A percentile compares a stretch with the other conserved stretches of the same genome.
phyloP scores from a whole-genome alignment of 2,888 invertebrate genomes.

The Caenorhabditis sp. region DNA sequence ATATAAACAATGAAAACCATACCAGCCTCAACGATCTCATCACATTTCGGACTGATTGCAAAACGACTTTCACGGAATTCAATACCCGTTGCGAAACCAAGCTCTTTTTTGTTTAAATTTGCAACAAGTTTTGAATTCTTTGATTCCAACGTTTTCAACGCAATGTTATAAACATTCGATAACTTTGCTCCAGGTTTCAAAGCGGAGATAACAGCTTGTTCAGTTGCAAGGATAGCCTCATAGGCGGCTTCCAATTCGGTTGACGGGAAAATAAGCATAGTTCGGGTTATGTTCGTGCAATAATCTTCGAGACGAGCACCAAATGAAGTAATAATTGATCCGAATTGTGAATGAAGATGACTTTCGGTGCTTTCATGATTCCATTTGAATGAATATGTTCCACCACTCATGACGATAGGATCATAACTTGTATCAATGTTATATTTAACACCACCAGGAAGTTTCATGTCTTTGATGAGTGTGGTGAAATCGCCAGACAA shows the following conservation, averaged over 20 bases:
- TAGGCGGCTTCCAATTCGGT: slow-evolving; percentile 79
- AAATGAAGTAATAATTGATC: slow-evolving; percentile 40
- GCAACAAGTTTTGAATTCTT: slow-evolving; percentile 86
- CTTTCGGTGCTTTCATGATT: slow-evolving; percentile 77
- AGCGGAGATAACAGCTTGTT: slow-evolving; percentile 87
- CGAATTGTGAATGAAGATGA: slow-evolving; percentile 33
- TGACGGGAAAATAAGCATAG: slow-evolving; percentile 91
- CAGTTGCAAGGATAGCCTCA: slow-evolving; percentile 85
- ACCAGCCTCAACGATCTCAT: slow-evolving; percentile 75
- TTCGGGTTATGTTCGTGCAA: slow-evolving; percentile 95
- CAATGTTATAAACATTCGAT: slow-evolving; percentile 86
- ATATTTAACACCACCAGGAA: slow-evolving; percentile 78
- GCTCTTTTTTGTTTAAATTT: slow-evolving; percentile 84
- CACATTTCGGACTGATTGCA: slow-evolving; percentile 88
- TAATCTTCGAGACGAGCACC: slow-evolving; percentile 76
- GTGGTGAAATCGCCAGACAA: slow-evolving; percentile 92
- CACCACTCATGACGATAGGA: slow-evolving; percentile 97
- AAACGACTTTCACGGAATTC: slow-evolving; percentile 95
- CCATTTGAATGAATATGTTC: slow-evolving; percentile 95
- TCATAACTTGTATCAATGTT: slow-evolving; percentile 95
- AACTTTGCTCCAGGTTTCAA: slow-evolving; percentile 82
- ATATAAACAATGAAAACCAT: slow-evolving; percentile 97
- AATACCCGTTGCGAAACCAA: slow-evolving; percentile 89
- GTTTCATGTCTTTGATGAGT: slow-evolving; percentile 92
- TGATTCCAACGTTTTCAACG: slow-evolving; percentile 83